Evolutionary conservation across 37 sponge, comb jelly and placozoan genomes (phyloP).

Genomic region (Oscarella lobularis): DNA sequence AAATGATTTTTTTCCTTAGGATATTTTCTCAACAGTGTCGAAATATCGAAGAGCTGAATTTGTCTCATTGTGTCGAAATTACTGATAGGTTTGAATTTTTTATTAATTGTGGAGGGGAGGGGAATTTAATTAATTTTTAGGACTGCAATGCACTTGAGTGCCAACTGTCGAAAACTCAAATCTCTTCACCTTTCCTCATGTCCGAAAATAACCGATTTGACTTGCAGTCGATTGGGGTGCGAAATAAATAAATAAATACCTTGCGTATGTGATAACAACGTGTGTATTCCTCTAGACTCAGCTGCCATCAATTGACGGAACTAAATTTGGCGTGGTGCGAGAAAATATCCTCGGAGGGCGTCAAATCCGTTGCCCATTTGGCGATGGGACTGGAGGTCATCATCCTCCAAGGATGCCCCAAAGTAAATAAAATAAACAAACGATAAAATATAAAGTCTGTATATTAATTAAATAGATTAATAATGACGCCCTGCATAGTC

Average conservation of each 20-base stretch:
- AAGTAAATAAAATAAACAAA: no score
- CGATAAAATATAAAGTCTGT: no score
- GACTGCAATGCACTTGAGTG: constrained; percentile 24
- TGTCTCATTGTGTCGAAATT: constrained; percentile 58
- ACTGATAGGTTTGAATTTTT: constrained; percentile 65
- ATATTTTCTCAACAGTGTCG: constrained; percentile 67
- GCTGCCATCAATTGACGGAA: not conserved
- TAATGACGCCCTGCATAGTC: not conserved
- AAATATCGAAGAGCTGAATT: constrained; percentile 60
- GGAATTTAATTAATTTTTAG: not conserved
- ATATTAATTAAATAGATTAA: no score
- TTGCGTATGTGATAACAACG: no score
- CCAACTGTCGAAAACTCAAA: constrained; percentile 43
- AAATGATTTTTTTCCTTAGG: constrained; percentile 12
- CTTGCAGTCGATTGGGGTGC: constrained; percentile 47
- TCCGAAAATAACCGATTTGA: constrained; percentile 35
- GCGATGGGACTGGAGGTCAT: not conserved
- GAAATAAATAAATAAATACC: not conserved
- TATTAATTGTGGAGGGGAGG: no score
- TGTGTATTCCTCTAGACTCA: not conserved
- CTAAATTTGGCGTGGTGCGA: not conserved
- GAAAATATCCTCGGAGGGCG: not conserved
- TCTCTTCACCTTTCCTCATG: constrained; percentile 70
- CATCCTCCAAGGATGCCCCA: not conserved
- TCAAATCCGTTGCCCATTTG: not conserved